Evolutionary conservation across 1,140 invertebrate species (phyloP), one percentile per base, ranked within the genome.

Genomic region (Proctacanthus coquilletti): DNA sequence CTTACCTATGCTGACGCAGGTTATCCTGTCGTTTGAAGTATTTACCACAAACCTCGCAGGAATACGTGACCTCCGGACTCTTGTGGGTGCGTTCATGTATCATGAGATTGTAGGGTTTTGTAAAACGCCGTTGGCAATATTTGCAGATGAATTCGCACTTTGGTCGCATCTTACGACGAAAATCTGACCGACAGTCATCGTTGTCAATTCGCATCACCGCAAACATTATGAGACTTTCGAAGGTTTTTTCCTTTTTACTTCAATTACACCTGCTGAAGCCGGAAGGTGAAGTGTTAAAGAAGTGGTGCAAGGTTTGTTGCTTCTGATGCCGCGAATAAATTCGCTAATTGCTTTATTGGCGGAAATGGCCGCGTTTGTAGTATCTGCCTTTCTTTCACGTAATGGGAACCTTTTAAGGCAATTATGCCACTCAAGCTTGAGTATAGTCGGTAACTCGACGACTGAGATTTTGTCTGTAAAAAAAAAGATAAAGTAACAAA

Each of bases 21-120:
- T 91, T 88, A 66, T 93, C 87, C 72, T 97, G 93, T 51, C 93
- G 70, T 61, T 97, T 86, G 74, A 98, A 98, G 52, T 87, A 86
- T 70, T 97, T 98, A 56, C 89, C 85, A 70, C 95, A 99, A 44
- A 97, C 83, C 66, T 98, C 93, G 69, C 95, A 99, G 53, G 87
- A 85, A 73, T 93, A 99, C 43, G 91, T 94, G 55, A 96, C 75
- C 67, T 98, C 93, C 46, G 78, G 78, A 60, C 91, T 85, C 61
- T 96, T 96, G 72, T 98, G 95, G 45, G 89, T 96, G 56, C 93
- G 75, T 64, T 97, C 93, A 71, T 98, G 94, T 56, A 98, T 98
- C 76, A 98, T 86, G 54, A 99, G 75, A 70, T 98, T 98, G 74
- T 98, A 98, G 42, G 89, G 88, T 70, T 98, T 98, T 54, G 91